Percentiles rank a stretch among this genome's conserved stretches.
phyloP scores from a whole-genome alignment of 2,113 vertebrate species.

The Isurus oxyrinchus region DNA sequence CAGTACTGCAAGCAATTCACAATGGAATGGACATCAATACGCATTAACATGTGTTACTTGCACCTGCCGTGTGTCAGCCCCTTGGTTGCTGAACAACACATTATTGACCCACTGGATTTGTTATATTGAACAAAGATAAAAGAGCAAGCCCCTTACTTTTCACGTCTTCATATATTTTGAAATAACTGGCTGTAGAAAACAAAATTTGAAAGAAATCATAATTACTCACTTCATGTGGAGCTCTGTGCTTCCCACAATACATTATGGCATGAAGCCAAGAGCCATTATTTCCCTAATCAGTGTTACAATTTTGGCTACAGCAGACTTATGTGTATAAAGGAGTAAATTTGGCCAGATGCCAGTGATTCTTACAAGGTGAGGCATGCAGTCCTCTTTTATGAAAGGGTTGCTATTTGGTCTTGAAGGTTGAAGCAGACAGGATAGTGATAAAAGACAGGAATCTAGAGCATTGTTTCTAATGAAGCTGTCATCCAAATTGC shows the following conservation, averaged over 20 bases:
- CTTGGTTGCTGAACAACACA: not conserved
- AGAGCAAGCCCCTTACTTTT: not conserved
- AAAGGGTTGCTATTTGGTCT: not conserved
- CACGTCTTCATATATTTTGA: not conserved
- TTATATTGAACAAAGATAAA: not conserved
- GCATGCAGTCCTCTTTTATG: not conserved
- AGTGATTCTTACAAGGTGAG: not conserved
- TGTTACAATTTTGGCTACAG: not conserved
- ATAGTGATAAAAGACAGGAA: not conserved
- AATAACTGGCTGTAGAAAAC: not conserved
- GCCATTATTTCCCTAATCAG: not conserved
- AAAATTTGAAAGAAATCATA: not conserved
- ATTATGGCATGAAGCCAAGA: not conserved
- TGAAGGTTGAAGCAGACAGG: not conserved
- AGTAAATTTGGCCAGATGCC: not conserved
- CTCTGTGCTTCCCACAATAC: not conserved
- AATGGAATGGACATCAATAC: not conserved
- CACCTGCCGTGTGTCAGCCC: not conserved
- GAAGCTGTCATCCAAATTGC: not conserved
- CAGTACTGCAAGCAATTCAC: not conserved
- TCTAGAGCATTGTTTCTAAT: not conserved
- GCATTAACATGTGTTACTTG: not conserved
- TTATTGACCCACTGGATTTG: not conserved
- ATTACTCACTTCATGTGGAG: conserved; percentile 20
- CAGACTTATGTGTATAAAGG: not conserved